Base-by-base conservation (phyloP, 2,113 vertebrate genomes). In the Lipotes vexillifer region DNA sequence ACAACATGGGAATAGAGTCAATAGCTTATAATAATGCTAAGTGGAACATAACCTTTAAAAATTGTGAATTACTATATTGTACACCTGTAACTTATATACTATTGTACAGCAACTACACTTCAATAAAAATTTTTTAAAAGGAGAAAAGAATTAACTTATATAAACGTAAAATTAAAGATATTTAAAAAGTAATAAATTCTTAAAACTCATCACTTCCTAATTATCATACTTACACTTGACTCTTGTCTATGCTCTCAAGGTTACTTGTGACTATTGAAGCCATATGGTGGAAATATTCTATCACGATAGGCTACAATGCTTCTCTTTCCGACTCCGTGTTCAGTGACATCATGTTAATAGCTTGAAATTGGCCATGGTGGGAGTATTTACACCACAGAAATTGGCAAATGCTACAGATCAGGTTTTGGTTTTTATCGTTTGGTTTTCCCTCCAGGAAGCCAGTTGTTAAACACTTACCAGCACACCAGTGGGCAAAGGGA, bases 281-380 rank as follows among this genome's bases (percentile, higher is more conserved):
- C 3, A 2, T 9, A 2, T 3, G 65, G 57, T 11, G 6, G 66
- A 21, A 72, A 81, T 27, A 7, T 4, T 7, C 18, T 13, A 3
- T 3, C 21, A 14, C 17, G 12, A 41, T 33, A 18, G 3, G 68
- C 8, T 29, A 11, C 0, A 1, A 2, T 8, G 46, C 25, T 44
- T 63, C 61, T 36, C 59, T 52, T 41, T 12, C 41, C 7, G 1
- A 38, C 31, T 33, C 23, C 0, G 0, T n/a, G 31, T n/a, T 80
- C 57, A 49, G 36, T 29, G 71, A 66, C 55, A 1, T 78, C 46
- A 21, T 0, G 21, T 46, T 15, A 20, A 23, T 2, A 25, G 46
- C 29, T 6, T n/a, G 15, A 66, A 36, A 12, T 2, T 27, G 84
- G 52, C 36, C 25, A 2, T 7, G 38, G 44, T 18, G 71, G 55